Evolutionary conservation across 2,888 invertebrate genomes (phyloP).

Genomic region (Tetropium fuscum): DNA sequence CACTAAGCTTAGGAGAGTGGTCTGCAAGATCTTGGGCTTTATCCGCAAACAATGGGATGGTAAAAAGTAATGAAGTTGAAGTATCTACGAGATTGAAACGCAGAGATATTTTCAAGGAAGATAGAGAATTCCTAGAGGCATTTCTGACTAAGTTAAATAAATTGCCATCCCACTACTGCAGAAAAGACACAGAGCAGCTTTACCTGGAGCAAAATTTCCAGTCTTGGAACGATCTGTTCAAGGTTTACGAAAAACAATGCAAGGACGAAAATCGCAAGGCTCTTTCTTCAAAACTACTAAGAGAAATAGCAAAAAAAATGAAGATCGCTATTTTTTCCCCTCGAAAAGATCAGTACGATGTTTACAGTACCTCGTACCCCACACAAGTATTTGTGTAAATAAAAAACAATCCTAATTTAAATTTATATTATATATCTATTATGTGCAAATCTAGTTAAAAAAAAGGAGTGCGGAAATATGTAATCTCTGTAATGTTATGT

Average conservation of each 20-base stretch:
- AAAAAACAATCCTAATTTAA: too few species aligned
- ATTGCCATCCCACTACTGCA: slow-evolving; percentile 29
- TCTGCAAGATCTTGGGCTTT: slow-evolving; percentile 4
- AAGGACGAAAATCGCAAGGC: slow-evolving; percentile 29
- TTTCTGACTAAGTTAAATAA: slow-evolving; percentile 18
- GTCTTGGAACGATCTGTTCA: slow-evolving; percentile 33
- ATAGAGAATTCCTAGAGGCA: slow-evolving; percentile 6
- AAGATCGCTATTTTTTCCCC: slow-evolving; percentile 29
- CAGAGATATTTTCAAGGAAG: not conserved
- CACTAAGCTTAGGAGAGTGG: slow-evolving; percentile 15
- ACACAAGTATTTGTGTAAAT: too few species aligned
- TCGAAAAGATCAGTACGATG: slow-evolving; percentile 42
- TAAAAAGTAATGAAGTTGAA: slow-evolving; percentile 12
- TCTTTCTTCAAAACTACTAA: slow-evolving; percentile 4
- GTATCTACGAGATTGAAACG: slow-evolving; percentile 6
- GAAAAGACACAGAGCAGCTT: slow-evolving; percentile 34
- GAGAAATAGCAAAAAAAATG: slow-evolving; percentile 24
- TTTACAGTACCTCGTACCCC: too few species aligned
- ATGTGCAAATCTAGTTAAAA: too few species aligned
- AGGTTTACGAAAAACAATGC: slow-evolving; percentile 27
- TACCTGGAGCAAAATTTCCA: slow-evolving; percentile 40
- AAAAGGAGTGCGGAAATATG: too few species aligned
- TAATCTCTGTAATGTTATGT: too few species aligned
- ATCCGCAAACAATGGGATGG: slow-evolving; percentile 13
- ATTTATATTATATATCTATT: too few species aligned